These are phyloP conservation scores for Malurus alboscapulatus DNA, from an alignment of 2,113 vertebrate genomes.

Conservation along the genomic window DNA sequence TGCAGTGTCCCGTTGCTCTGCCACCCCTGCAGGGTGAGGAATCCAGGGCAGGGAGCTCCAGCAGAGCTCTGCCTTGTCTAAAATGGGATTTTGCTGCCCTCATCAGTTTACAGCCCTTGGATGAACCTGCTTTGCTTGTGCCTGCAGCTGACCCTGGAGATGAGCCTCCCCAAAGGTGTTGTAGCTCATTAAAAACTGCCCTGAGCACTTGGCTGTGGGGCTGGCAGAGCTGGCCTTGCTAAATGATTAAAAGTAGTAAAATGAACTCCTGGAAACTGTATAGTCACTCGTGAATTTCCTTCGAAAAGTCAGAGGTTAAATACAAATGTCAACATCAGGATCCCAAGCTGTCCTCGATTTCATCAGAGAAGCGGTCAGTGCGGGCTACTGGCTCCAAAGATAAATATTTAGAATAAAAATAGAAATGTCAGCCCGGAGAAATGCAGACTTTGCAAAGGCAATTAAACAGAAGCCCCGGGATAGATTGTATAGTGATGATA, in stretches of 20 bases:
- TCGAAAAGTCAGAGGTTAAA: constrained; percentile 4
- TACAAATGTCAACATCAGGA: constrained; percentile 26
- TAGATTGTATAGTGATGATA: neutral
- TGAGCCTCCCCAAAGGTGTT: neutral
- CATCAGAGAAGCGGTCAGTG: neutral
- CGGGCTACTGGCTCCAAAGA: neutral
- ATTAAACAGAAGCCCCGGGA: constrained; percentile 38
- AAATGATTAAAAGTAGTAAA: neutral
- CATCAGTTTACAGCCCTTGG: neutral
- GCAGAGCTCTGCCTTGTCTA: neutral
- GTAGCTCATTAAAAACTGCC: neutral
- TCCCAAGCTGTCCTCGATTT: neutral
- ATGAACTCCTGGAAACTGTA: neutral
- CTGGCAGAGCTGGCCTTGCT: neutral
- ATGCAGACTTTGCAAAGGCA: neutral
- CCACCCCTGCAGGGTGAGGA: neutral
- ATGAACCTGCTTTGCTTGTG: neutral
- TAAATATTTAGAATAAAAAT: constrained; percentile 51
- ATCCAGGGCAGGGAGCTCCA: neutral
- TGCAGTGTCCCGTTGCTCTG: neutral
- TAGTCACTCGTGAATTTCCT: neutral
- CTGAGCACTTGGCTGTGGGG: neutral
- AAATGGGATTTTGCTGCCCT: neutral
- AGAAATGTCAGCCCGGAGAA: neutral
- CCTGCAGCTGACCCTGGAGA: neutral